Base-by-base conservation (phyloP, 2,113 vertebrate species). In the Ranitomeya imitator region DNA sequence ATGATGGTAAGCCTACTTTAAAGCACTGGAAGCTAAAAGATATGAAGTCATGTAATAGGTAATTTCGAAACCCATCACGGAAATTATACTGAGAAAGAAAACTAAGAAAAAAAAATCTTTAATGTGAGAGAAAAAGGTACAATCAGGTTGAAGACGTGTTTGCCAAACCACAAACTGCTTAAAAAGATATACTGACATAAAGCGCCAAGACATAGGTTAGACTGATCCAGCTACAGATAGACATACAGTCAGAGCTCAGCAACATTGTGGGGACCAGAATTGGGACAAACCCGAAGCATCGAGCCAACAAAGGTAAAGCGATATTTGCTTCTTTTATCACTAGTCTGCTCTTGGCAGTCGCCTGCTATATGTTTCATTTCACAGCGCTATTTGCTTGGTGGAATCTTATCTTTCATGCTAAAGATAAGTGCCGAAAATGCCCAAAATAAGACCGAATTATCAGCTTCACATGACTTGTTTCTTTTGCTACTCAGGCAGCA, bases 51-150 rank as follows among this genome's bases (percentile, higher is more conserved):
- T 79, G 23, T 86, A 87, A 52, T 2, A 76, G 67, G 90, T 94
- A 92, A 93, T 94, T 93, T 92, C 92, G 93, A 94, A 94, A 94
- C 91, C 63, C 6, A 90, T 88, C 92, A 91, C 92, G 93, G 92
- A 93, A 94, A 94, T 90, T 92, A 92, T 69, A 71, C 78, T 0
- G 79, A 9, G 91, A 84, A 65, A 89, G 85, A 90, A 89, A 69
- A 88, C 55, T n/a, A 61, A 76, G 90, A 89, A 90, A 90, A 71
- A 71, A 89, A 1, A 90, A 86, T 86, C 89, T 86, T 0, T 16
- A 85, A 89, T 52, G 57, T 65, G 57, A 23, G 26, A 0, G 85
- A 12, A 21, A 89, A 76, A 91, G 2, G 21, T 67, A 54, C 79
- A 86, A 85, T 12, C 61, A n/a, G 85, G 87, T 90, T 90, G 52